Conservation (phyloP, 2,888 invertebrate species). For the Dione vanillae region DNA sequence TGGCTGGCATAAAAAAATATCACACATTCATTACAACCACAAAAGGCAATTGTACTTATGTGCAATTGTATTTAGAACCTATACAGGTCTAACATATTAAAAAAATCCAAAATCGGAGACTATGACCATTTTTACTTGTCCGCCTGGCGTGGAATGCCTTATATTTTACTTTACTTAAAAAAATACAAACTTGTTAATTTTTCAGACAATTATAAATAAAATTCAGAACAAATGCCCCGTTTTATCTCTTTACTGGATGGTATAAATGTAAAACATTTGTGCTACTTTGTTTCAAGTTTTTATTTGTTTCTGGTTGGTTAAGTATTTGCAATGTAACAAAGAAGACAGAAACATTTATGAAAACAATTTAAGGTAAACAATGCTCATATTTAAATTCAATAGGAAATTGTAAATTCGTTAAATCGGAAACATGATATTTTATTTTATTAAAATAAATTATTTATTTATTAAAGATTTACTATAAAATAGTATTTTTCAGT, state of each 20-base stretch:
- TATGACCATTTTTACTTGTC: too few species aligned
- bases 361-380: slow-evolving; percentile 30
- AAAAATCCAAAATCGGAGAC: too few species aligned
- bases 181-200: neutral
- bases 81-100: too few species aligned
- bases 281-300: slow-evolving; percentile 29
- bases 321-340: slow-evolving; percentile 31
- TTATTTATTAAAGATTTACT: too few species aligned
- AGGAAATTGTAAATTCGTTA: slow-evolving; percentile 19
- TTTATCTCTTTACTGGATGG: slow-evolving; percentile 24
- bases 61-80: too few species aligned
- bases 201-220: slow-evolving; percentile 2
- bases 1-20: too few species aligned
- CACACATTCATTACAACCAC: too few species aligned
- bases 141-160: too few species aligned
- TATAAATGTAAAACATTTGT: slow-evolving; percentile 26
- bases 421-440: neutral
- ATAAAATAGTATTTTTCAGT: too few species aligned
- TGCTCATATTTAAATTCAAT: slow-evolving; percentile 19
- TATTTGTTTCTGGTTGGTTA: slow-evolving; percentile 25
- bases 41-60: too few species aligned
- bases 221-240: slow-evolving; percentile 1
- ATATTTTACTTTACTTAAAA: too few species aligned
- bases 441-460: neutral
- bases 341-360: slow-evolving; percentile 28